Base-by-base conservation (phyloP, 2,888 invertebrate genomes). In the Chymomyza amoena region DNA sequence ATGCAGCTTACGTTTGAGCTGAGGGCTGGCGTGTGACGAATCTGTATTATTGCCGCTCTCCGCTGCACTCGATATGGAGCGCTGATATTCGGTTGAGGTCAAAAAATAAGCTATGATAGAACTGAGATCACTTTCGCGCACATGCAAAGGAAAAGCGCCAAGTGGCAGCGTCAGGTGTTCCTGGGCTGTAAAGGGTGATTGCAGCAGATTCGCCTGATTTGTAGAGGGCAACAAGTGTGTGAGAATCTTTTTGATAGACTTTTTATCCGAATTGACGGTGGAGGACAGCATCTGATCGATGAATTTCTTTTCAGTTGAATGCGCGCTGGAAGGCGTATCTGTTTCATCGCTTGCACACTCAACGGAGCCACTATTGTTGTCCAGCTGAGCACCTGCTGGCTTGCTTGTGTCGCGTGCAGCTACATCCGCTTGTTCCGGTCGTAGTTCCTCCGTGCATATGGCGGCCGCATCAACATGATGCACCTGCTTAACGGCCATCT, bases 31-130 rank as follows among this genome's bases (percentile, higher is more conserved):
- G 66, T 79, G 85, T 15, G 72, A 51, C 25, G 74, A 72, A n/a
- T 71, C 76, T 60, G 71, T 69, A 20, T 57, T 66, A n/a, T 50
- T 39, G 51, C 64, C 13, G 57, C 70, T 20, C 20, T 65, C 67
- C 18, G 36, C 28, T 20, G 67, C 72, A 28, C 62, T 73, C 16
- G 93, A 93, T n/a, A 95, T 89, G 1, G 93, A 91, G 63, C 93
- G 93, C 78, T 94, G 94, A 88, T 97, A 96, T 65, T 96, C 96
- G 15, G 91, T 91, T 0, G 95, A 95, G 70, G 95, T 95, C 25
- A 98, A 91, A 0, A 96, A 94, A 88, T 96, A 97, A 0, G 97
- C 96, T 71, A 98, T 96, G 64, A 97, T 95, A 0, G 97, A 97
- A 76, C 96, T 96, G 0, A 95, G 95, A 90, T 97, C 96, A 54